phyloP scores from a whole-genome alignment of 2,113 vertebrate species.

The Sturnira hondurensis region DNA sequence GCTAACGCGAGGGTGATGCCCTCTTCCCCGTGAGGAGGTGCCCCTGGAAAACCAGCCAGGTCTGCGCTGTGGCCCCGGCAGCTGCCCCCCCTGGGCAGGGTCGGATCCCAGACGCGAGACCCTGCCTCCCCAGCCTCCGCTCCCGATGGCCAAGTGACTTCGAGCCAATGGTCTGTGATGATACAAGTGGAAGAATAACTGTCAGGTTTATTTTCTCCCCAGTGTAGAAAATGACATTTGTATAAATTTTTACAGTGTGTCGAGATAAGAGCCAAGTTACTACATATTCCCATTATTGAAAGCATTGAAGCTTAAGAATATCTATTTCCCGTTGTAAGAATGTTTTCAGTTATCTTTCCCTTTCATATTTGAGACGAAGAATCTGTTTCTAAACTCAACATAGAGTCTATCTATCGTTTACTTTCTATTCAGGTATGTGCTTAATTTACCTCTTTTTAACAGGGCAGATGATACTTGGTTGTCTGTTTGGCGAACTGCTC shows the following conservation, averaged over 20 bases:
- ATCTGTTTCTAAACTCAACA: not conserved
- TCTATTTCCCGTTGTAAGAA: not conserved
- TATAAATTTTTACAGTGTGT: not conserved
- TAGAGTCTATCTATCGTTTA: not conserved
- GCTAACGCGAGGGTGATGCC: accelerated
- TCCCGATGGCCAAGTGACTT: not conserved
- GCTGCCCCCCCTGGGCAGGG: not conserved
- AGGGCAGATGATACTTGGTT: not conserved
- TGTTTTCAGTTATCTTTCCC: not conserved
- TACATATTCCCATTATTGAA: not conserved
- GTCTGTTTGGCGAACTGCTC: not conserved
- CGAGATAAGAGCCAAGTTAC: not conserved
- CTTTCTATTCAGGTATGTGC: not conserved
- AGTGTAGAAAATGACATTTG: not conserved
- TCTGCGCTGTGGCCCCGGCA: too few species aligned
- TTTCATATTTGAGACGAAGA: not conserved
- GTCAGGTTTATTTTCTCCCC: not conserved
- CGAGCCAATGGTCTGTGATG: not conserved
- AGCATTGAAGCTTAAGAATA: not conserved
- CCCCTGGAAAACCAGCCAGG: not conserved
- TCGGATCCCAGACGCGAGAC: not conserved
- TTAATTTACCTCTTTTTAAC: not conserved
- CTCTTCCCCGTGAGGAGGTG: too few species aligned
- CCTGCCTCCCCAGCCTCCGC: not conserved
- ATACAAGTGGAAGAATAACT: not conserved